Conservation (phyloP, 2,113 vertebrate genomes). For the Hystrix brachyura region DNA sequence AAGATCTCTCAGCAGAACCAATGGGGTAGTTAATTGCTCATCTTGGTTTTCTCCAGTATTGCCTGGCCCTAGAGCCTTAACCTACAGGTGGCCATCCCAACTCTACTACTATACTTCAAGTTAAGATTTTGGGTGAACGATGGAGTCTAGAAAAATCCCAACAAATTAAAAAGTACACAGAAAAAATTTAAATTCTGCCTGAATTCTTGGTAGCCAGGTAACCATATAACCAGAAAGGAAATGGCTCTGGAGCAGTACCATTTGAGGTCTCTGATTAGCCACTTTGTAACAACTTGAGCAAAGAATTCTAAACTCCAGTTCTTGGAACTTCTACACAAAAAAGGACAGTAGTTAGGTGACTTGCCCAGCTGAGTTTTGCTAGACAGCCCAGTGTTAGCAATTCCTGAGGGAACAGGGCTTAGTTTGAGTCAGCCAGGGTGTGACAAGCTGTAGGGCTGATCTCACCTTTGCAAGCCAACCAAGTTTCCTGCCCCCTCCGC, state of each 20-base stretch:
- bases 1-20: not conserved
- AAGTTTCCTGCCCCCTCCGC: constrained; percentile 16
- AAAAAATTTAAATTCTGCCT: not conserved
- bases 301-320: constrained; percentile 47
- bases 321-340: constrained; percentile 26
- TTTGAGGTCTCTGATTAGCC: not conserved
- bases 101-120: not conserved
- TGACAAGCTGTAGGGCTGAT: constrained; percentile 27
- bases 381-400: constrained; percentile 13
- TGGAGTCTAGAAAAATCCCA: not conserved
- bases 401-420: not conserved
- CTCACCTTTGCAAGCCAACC: constrained; percentile 70
- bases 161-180: constrained; percentile 23
- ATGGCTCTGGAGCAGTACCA: not conserved
- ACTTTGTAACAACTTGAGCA: not conserved
- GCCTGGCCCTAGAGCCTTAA: not conserved
- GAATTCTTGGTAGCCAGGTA: constrained; percentile 15
- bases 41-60: not conserved
- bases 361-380: constrained; percentile 52
- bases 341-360: not conserved
- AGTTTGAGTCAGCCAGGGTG: constrained; percentile 72
- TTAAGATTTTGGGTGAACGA: not conserved
- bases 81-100: not conserved
- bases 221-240: not conserved
- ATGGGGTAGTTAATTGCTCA: not conserved